phyloP scores from a whole-genome alignment of 2,113 vertebrate species.

The Gavia stellata region DNA sequence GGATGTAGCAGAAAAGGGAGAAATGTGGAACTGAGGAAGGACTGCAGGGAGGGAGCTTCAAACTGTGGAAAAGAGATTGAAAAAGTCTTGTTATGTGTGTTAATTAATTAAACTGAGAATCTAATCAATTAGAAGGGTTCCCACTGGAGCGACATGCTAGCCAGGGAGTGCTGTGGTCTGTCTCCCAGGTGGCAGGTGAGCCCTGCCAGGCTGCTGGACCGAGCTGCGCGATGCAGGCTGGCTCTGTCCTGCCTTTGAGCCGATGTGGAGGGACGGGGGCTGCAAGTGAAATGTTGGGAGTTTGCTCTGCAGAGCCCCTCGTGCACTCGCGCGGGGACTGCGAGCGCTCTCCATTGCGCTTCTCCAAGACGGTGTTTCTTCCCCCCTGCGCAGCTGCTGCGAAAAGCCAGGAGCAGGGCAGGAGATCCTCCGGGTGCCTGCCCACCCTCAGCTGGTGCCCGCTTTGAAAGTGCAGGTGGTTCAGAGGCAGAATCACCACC shows the following conservation, averaged over 20 bases:
- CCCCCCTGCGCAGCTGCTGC: not conserved
- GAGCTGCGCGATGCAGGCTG: rapidly evolving
- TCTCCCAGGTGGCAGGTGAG: not conserved
- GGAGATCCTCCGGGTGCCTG: not conserved
- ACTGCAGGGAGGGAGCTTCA: not conserved
- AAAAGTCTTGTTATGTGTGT: not conserved
- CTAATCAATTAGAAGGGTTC: not conserved
- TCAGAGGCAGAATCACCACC: not conserved
- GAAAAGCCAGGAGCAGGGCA: not conserved
- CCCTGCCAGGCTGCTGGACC: not conserved
- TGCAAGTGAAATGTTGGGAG: not conserved
- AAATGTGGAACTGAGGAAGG: not conserved
- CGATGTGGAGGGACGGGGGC: not conserved
- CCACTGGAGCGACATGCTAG: not conserved
- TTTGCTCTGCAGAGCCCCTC: not conserved
- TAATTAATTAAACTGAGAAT: not conserved
- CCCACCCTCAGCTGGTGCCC: not conserved
- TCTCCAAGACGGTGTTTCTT: no score
- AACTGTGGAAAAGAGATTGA: not conserved
- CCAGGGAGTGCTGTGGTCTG: not conserved
- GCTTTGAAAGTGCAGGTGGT: not conserved
- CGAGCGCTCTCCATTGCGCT: rapidly evolving
- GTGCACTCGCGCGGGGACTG: rapidly evolving
- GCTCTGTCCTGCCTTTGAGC: not conserved
- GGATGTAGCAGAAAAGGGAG: not conserved